Evolutionary conservation across 2,113 vertebrate species (phyloP), one percentile per base, ranked within the genome.

Genomic region (Sardina pilchardus): DNA sequence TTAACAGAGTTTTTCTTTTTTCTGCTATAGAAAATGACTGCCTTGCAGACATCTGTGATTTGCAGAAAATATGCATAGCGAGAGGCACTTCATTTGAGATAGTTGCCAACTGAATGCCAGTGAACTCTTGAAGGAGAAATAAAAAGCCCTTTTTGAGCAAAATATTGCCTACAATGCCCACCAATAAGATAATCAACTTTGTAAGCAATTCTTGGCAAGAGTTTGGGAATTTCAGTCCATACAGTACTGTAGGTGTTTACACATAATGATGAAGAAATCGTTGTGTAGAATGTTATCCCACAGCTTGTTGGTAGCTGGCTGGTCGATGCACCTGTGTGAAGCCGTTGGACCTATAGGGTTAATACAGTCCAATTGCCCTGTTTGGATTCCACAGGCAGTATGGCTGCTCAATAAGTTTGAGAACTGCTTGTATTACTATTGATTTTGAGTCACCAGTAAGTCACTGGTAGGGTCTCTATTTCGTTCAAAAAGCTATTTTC

Each of bases 361-460:
- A 84, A 83, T 71, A 71, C 56, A 63, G 26, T 34, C 39, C 39
- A 83, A 39, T 48, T 83, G 56, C 71, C 82, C 84, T 59, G 84
- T 84, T 82, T 83, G 56, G n/a, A 82, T 86, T 86, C 86, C 59
- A 39, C 44, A 83, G 85, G 43, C 48, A 42, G 44, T 63, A 17
- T 67, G 34, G 9, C 14, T 80, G 71, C 59, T 84, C 86, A 45
- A 86, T 88, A 82, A 84, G 39, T 86, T 83, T 81, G 83, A 86
- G 86, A 86, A 81, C 39, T 53, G 83, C 81, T 85, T 85, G 78
- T 83, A 90, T 86, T 88, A 86, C 85, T 88, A 90, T 85, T 39
- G 86, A 89, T 91, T 88, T 87, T 82, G 81, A 47, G 71, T 34
- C 71, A 36, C 30, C 71, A 36, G 47, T 67, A 82, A 67, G 86